Conservation (phyloP, 1,140 invertebrate genomes). For the Drosophila biarmipes region DNA sequence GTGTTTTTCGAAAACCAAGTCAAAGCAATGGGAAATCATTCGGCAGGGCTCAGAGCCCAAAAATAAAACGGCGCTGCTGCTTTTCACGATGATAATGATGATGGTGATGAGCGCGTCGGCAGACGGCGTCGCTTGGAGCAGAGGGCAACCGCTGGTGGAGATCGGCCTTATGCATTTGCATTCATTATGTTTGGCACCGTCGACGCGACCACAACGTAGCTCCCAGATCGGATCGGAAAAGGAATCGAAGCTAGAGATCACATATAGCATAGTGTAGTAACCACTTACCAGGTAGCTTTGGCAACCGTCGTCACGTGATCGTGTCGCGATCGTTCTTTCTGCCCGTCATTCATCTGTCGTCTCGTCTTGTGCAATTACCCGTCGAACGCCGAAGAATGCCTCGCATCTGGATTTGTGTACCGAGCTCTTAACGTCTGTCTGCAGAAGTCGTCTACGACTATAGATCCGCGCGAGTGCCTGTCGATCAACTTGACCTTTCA, state of each 20-base stretch:
- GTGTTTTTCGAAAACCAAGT: slow-evolving; percentile 40
- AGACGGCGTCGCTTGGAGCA: slow-evolving; percentile 24
- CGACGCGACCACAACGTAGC: slow-evolving; percentile 69
- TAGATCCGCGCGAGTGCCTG: slow-evolving; percentile 48
- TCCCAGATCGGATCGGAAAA: slow-evolving; percentile 17
- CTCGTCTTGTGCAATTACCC: slow-evolving; percentile 54
- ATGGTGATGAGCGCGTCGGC: slow-evolving; percentile 33
- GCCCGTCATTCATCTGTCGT: slow-evolving; percentile 57
- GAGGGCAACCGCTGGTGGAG: slow-evolving; percentile 62
- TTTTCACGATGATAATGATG: slow-evolving; percentile 40
- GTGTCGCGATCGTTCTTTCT: slow-evolving; percentile 57
- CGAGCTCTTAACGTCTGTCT: slow-evolving; percentile 69
- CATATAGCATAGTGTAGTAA: background rate
- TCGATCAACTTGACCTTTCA: slow-evolving; percentile 72
- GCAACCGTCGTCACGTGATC: slow-evolving; percentile 33
- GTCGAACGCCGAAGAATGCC: slow-evolving; percentile 58
- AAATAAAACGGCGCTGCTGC: slow-evolving; percentile 27
- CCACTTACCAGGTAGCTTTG: slow-evolving; percentile 21
- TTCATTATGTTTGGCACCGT: slow-evolving; percentile 80
- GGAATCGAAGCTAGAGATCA: slow-evolving; percentile 7
- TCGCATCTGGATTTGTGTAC: slow-evolving; percentile 74
- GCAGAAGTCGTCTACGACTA: slow-evolving; percentile 22
- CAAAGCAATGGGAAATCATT: slow-evolving; percentile 63
- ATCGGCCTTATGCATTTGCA: slow-evolving; percentile 78
- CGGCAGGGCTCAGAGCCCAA: slow-evolving; percentile 7